Evolutionary conservation across 2,888 invertebrate genomes (phyloP).

Genomic region (Lochmaea capreae): DNA sequence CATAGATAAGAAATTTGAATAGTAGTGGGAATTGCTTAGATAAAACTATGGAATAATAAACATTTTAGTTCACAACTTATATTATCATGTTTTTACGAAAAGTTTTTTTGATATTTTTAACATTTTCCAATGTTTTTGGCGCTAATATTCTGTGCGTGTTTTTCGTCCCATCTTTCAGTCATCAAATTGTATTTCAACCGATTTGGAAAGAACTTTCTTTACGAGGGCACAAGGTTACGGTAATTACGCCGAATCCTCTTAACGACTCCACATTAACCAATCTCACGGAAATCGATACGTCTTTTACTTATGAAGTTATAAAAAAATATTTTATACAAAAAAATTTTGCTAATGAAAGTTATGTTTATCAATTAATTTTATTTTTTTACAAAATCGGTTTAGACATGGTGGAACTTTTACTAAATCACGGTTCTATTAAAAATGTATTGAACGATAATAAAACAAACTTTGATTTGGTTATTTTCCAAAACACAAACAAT

Average conservation of each 20-base stretch:
- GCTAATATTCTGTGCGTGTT: conserved; percentile 32
- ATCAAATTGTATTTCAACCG: conserved; percentile 44
- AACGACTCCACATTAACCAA: conserved; percentile 46
- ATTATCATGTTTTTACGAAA: neutral
- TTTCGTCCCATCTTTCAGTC: too few relatives aligned
- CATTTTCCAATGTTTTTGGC: neutral
- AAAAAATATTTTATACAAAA: too few relatives aligned
- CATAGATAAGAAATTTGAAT: too few relatives aligned
- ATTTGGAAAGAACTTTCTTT: conserved; percentile 51
- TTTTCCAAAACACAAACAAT: neutral
- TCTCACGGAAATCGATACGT: conserved; percentile 51
- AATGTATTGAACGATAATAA: neutral
- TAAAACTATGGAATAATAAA: too few relatives aligned
- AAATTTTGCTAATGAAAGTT: too few relatives aligned
- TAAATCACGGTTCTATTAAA: neutral
- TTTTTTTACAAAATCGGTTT: neutral
- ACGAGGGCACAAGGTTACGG: conserved; percentile 50
- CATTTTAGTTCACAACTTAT: too few relatives aligned
- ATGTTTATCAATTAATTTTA: neutral
- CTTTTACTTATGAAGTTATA: neutral
- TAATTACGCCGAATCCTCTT: conserved; percentile 49
- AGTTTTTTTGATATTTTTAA: neutral
- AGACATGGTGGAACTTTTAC: neutral
- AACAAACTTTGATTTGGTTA: neutral
- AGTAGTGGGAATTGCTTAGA: too few relatives aligned